These are phyloP conservation scores for Pseudobourletiella spinata DNA, from an alignment of 1,140 invertebrate species.

Conservation along the genomic window DNA sequence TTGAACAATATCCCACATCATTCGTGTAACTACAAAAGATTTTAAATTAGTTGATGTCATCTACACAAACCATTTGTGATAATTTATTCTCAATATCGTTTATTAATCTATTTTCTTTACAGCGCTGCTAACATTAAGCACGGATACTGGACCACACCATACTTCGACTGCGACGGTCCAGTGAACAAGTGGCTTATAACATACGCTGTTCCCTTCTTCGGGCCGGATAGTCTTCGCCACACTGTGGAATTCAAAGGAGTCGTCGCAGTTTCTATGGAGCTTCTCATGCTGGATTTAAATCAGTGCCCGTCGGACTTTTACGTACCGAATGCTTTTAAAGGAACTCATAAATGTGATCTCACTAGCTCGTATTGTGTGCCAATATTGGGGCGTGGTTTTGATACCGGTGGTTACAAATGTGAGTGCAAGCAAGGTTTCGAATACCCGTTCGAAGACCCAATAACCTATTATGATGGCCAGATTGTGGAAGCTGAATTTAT, in stretches of 20 bases:
- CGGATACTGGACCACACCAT: slow-evolving; percentile 86
- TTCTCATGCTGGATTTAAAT: slow-evolving; percentile 84
- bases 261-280: slow-evolving; percentile 83
- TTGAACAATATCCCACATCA: slow-evolving; percentile 80
- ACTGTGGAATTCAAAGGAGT: slow-evolving; percentile 91
- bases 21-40: slow-evolving; percentile 54
- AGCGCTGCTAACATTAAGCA: slow-evolving; percentile 74
- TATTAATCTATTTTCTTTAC: slow-evolving; percentile 27
- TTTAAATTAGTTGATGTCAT: neutral
- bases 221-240: slow-evolving; percentile 82
- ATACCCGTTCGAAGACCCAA: slow-evolving; percentile 90
- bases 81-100: neutral
- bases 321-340: slow-evolving; percentile 87
- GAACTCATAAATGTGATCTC: slow-evolving; percentile 87
- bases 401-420: slow-evolving; percentile 94
- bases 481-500: slow-evolving; percentile 88
- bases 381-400: slow-evolving; percentile 79
- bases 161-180: slow-evolving; percentile 85
- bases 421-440: slow-evolving; percentile 95
- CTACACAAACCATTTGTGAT: neutral
- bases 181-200: slow-evolving; percentile 90
- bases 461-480: slow-evolving; percentile 94
- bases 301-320: slow-evolving; percentile 87
- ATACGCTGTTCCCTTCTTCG: slow-evolving; percentile 94
- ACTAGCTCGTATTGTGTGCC: slow-evolving; percentile 91